A percentile compares a stretch with the other conserved stretches of the same genome.
These are phyloP conservation scores for Willisornis vidua DNA, from an alignment of 2,113 vertebrate species.

Conservation along the genomic window DNA sequence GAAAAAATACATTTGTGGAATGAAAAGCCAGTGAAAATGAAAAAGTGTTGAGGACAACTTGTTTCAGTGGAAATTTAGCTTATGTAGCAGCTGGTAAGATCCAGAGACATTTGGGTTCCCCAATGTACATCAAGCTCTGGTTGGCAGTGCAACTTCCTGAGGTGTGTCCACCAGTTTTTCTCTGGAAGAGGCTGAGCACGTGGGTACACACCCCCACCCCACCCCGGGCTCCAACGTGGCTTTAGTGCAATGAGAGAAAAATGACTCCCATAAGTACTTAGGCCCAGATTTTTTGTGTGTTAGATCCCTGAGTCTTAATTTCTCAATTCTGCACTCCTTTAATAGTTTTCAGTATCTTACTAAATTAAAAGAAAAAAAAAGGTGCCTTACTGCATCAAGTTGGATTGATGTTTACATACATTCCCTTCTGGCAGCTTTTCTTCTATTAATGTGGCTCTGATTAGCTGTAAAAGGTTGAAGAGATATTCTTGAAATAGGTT, in stretches of 20 bases:
- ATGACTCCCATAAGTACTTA: neutral
- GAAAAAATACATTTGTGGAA: neutral
- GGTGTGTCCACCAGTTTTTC: neutral
- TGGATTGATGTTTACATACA: neutral
- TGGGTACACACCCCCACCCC: accelerated
- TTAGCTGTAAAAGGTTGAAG: conserved; percentile 3
- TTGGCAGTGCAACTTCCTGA: neutral
- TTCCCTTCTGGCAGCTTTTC: neutral
- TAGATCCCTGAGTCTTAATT: neutral
- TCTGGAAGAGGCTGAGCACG: neutral
- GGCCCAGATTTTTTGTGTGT: neutral
- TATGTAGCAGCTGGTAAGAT: neutral
- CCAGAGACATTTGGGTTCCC: neutral
- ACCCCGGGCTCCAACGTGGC: neutral
- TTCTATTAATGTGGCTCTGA: neutral
- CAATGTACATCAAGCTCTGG: accelerated
- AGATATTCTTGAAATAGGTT: conserved; percentile 24
- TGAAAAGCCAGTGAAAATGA: neutral
- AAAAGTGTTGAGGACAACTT: neutral
- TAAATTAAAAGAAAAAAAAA: neutral
- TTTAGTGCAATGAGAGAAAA: neutral
- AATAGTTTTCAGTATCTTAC: neutral
- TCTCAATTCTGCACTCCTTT: neutral
- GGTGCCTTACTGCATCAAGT: neutral
- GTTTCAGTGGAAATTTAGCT: neutral